Conservation (phyloP, 2,113 vertebrate genomes). For the Laticauda laticaudata region DNA sequence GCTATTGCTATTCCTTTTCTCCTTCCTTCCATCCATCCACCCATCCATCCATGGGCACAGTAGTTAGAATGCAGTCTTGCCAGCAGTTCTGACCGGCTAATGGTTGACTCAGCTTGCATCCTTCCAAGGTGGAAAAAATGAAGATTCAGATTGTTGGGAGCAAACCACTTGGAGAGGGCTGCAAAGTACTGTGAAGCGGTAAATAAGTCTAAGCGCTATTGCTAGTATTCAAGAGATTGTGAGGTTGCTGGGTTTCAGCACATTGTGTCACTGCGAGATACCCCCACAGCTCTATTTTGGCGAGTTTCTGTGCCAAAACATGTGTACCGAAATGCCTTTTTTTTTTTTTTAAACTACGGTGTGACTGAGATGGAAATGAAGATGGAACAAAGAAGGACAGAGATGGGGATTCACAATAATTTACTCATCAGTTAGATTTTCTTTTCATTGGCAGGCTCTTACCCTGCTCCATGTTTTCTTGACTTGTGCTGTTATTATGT, state of each 20-base stretch:
- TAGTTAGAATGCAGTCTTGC: background rate
- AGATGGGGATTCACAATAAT: background rate
- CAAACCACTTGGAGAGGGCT: background rate
- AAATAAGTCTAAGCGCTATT: background rate
- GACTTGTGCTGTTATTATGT: background rate
- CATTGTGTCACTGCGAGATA: background rate
- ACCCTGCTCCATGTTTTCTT: background rate
- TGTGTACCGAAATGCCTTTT: background rate
- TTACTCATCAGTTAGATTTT: background rate
- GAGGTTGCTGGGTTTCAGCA: background rate
- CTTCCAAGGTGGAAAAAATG: background rate
- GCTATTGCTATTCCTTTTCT: background rate
- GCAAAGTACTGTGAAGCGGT: background rate
- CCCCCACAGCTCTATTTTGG: background rate
- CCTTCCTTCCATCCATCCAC: background rate
- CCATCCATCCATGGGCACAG: too few relatives aligned
- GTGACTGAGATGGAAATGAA: background rate
- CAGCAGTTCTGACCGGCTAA: background rate
- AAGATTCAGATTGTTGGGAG: background rate
- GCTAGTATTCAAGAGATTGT: background rate
- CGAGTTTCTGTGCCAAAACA: fast-evolving
- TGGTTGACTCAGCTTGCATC: background rate
- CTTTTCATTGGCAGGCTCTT: background rate
- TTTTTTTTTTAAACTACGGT: background rate
- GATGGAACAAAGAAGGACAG: background rate